Percentiles rank a stretch among this genome's conserved stretches.
Evolutionary conservation across 2,113 vertebrate species (phyloP).

Genomic region (Saimiri boliviensis): DNA sequence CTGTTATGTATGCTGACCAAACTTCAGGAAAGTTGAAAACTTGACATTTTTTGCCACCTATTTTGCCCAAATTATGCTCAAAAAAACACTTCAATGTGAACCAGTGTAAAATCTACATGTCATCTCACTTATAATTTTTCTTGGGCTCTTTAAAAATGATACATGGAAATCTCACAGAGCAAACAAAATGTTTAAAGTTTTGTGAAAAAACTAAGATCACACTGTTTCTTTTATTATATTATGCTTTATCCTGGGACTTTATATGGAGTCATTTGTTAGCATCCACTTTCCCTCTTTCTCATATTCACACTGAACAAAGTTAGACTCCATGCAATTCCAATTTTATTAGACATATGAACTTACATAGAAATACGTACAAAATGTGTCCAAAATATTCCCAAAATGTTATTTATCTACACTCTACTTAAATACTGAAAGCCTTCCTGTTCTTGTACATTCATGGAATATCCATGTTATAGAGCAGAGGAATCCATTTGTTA

Average conservation of each 20-base stretch:
- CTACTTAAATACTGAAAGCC: neutral
- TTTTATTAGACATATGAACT: neutral
- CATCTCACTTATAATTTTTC: neutral
- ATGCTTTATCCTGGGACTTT: neutral
- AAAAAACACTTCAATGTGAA: neutral
- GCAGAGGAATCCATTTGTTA: neutral
- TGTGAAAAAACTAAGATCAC: neutral
- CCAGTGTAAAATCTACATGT: neutral
- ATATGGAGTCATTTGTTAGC: neutral
- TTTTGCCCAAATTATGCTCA: neutral
- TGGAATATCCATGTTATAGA: neutral
- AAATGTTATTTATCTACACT: neutral
- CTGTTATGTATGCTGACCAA: neutral
- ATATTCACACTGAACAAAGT: neutral
- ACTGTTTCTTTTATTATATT: neutral
- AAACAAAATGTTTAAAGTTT: neutral
- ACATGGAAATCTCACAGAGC: neutral
- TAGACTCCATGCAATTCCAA: neutral
- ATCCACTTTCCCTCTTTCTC: neutral
- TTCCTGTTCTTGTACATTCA: neutral
- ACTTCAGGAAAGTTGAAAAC: neutral
- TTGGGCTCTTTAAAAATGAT: neutral
- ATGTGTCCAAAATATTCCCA: neutral
- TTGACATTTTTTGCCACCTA: neutral
- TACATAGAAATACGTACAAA: neutral